A percentile compares a stretch with the other conserved stretches of the same genome.
Evolutionary conservation across 2,113 vertebrate species (phyloP).

Genomic region (Steatornis caripensis): DNA sequence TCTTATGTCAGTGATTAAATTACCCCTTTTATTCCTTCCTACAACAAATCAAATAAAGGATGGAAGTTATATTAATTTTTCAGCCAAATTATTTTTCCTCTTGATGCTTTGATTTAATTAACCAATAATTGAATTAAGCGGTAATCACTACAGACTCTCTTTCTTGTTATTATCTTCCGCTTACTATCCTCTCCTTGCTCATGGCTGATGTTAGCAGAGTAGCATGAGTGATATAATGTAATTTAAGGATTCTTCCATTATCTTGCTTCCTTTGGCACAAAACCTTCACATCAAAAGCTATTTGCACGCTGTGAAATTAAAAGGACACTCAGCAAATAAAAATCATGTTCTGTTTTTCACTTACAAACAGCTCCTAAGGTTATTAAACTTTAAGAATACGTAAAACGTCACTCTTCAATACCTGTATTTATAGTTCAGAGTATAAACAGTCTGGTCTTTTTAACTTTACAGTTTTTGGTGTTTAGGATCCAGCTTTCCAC

Average conservation of each 20-base stretch:
- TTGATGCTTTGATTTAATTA: conserved; percentile 61
- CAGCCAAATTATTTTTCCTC: conserved; percentile 48
- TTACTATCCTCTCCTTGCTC: neutral
- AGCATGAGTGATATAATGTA: conserved; percentile 13
- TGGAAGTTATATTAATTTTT: conserved; percentile 54
- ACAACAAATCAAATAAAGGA: conserved; percentile 56
- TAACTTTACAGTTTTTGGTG: neutral
- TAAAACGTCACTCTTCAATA: neutral
- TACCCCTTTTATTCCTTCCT: conserved; percentile 44
- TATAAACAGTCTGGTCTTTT: neutral
- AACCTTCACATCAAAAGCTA: conserved; percentile 39
- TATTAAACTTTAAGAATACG: conserved; percentile 20
- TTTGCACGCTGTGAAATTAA: conserved; percentile 44
- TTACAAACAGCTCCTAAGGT: neutral
- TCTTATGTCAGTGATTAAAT: conserved; percentile 27
- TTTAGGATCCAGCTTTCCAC: neutral
- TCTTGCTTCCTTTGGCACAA: conserved; percentile 6
- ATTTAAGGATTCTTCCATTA: conserved; percentile 6
- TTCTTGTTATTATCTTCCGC: neutral
- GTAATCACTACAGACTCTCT: conserved; percentile 7
- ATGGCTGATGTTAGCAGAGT: neutral
- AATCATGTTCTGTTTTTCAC: neutral
- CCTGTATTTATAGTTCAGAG: neutral
- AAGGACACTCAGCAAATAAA: conserved; percentile 8
- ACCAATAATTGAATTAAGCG: conserved; percentile 29